A percentile compares a stretch with the other conserved stretches of the same genome.
Conservation (phyloP, 2,797 vertebrate genomes). For the Knipowitschia caucasica region DNA sequence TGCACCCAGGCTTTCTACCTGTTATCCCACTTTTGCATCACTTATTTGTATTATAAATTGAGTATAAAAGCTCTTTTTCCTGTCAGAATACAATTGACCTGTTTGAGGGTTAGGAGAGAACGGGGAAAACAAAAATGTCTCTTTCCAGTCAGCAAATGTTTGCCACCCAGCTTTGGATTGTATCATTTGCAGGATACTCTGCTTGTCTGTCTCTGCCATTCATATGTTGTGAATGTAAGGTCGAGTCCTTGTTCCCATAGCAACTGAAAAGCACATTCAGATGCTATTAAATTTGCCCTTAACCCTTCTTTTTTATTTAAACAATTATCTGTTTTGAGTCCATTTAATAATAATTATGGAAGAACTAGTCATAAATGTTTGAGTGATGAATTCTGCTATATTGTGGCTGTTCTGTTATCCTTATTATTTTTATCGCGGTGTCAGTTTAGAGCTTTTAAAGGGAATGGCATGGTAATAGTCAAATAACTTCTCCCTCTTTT, state of each 20-base stretch:
- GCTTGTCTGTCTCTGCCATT: neutral
- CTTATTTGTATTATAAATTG: no score
- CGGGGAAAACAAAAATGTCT: no score
- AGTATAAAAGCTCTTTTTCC: no score
- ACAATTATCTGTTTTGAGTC: neutral
- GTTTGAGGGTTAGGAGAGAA: no score
- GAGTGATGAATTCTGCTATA: constrained; percentile 1
- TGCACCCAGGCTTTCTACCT: no score
- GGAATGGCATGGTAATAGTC: constrained; percentile 25
- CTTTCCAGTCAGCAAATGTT: no score
- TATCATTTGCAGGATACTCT: no score
- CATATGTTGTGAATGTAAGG: constrained; percentile 17
- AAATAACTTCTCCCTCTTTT: constrained; percentile 41
- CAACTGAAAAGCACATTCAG: constrained; percentile 19
- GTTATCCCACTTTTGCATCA: no score
- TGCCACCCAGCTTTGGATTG: neutral
- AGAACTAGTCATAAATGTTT: neutral
- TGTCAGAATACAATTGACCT: no score
- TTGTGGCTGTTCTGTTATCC: neutral
- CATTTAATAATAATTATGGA: constrained; percentile 7
- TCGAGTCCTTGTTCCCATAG: constrained; percentile 29
- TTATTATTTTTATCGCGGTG: neutral
- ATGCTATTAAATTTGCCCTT: neutral
- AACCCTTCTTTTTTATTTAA: neutral
- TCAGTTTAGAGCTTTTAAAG: constrained; percentile 21